Conservation (phyloP, 2,797 vertebrate species). For the Urophycis tenuis region DNA sequence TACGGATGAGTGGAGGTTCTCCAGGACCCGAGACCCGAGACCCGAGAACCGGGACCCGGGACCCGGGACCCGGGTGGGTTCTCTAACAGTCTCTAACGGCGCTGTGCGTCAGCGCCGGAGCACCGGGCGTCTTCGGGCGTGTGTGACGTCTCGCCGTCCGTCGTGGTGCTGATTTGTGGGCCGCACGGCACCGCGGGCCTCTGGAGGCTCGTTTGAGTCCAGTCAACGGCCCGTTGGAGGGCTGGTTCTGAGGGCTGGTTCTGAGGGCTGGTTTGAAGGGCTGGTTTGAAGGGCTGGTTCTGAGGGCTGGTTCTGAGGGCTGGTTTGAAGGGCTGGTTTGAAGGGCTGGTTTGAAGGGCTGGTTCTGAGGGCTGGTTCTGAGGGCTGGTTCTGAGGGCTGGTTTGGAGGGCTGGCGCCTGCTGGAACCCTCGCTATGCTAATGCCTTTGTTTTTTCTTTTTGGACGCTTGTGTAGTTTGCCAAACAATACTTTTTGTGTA, state of each 20-base stretch:
- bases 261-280: no score
- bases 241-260: no score
- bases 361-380: not conserved
- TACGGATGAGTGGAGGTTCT: slow-evolving; percentile 49
- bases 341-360: no score
- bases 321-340: no score
- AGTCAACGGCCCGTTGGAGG: not conserved
- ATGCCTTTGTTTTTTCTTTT: not conserved
- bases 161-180: slow-evolving; percentile 15
- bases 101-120: slow-evolving; percentile 34
- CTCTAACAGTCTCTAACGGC: no score
- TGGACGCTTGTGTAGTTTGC: not conserved
- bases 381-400: no score
- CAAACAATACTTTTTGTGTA: not conserved
- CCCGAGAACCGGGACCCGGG: no score
- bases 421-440: not conserved
- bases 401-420: not conserved
- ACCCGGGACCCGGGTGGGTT: no score
- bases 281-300: no score
- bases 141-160: slow-evolving; percentile 1
- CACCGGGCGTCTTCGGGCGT: slow-evolving; percentile 25
- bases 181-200: not conserved
- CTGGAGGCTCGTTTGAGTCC: slow-evolving; percentile 9
- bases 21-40: no score
- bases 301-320: no score